Percentiles rank a stretch among this genome's conserved stretches.
These are phyloP conservation scores for Tachysurus vachellii DNA, from an alignment of 2,113 vertebrate species.

Conservation along the genomic window DNA sequence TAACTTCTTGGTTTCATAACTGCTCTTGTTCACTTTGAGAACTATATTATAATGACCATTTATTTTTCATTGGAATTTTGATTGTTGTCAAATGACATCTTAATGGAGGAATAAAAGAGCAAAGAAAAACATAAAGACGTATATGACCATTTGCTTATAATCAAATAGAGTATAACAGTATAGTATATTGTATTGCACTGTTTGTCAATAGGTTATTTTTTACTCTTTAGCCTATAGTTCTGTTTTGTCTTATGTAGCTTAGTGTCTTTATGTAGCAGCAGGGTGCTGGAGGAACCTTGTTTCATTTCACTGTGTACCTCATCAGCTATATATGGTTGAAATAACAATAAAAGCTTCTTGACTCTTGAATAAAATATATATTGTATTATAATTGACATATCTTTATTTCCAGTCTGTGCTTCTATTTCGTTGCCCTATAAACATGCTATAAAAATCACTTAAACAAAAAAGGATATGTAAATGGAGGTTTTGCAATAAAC, in stretches of 20 bases:
- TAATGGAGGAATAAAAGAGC: constrained; percentile 46
- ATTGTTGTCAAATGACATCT: constrained; percentile 64
- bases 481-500: neutral
- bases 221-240: too few species aligned
- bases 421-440: neutral
- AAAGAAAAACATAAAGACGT: neutral
- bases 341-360: too few species aligned
- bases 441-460: neutral
- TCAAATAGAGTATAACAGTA: neutral
- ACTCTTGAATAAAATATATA: too few species aligned
- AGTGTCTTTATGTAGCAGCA: too few species aligned
- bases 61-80: constrained; percentile 51
- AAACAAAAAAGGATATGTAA: neutral
- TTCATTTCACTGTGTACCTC: too few species aligned
- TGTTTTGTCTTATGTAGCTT: too few species aligned
- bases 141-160: neutral
- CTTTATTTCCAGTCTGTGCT: neutral
- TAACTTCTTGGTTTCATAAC: constrained; percentile 53
- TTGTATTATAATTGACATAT: neutral
- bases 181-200: too few species aligned
- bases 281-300: too few species aligned
- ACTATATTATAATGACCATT: constrained; percentile 56
- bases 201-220: too few species aligned
- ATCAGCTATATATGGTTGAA: too few species aligned
- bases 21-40: constrained; percentile 35